Conservation (phyloP, 2,888 invertebrate species). For the Altica lythri region DNA sequence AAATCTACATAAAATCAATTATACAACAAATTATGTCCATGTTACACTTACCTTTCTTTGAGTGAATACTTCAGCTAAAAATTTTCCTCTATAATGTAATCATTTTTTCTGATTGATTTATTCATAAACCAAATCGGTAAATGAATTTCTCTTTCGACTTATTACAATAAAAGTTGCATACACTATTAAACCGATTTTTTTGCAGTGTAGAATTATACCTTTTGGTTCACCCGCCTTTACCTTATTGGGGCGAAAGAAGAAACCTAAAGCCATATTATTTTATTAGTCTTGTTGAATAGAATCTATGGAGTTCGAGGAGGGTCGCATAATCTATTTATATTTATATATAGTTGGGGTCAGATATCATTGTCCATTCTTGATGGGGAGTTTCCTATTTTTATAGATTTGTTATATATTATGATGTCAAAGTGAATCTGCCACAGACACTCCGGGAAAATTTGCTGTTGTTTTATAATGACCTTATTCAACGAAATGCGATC, state of each 20-base stretch:
- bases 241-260: slow-evolving; percentile 24
- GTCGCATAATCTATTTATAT: slow-evolving; percentile 38
- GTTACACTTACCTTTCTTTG: no score
- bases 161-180: no score
- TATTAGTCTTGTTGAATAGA: slow-evolving; percentile 35
- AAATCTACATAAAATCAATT: no score
- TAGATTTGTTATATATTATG: slow-evolving; percentile 27
- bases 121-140: no score
- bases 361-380: slow-evolving; percentile 30
- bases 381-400: slow-evolving; percentile 28
- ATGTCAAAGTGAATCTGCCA: slow-evolving; percentile 19
- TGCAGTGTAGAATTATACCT: slow-evolving; percentile 22
- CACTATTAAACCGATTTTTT: slow-evolving; percentile 1
- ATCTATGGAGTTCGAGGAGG: slow-evolving; percentile 34
- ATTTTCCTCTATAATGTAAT: no score
- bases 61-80: no score
- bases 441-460: neutral
- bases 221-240: slow-evolving; percentile 21
- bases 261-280: slow-evolving; percentile 33
- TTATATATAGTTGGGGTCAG: slow-evolving; percentile 36
- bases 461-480: neutral
- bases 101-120: no score
- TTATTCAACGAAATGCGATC: neutral
- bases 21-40: no score
- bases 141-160: no score